Conservation (phyloP, 1,140 invertebrate species). For the Chironomus tepperi region DNA sequence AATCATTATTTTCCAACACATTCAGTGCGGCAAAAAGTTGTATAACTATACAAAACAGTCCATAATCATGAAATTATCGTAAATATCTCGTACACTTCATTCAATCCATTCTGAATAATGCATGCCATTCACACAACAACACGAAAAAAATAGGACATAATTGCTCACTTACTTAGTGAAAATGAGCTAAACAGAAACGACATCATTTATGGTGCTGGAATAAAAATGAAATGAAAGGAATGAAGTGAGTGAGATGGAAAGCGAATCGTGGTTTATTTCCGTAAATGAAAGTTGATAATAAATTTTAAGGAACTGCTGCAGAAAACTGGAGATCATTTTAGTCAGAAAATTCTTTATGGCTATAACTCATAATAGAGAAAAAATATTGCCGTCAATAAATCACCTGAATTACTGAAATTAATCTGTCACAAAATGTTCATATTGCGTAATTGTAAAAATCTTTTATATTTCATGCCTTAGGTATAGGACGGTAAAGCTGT, state of each 20-base stretch:
- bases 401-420: slow-evolving; percentile 20
- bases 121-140: no score
- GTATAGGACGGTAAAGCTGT: background rate
- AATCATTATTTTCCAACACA: no score
- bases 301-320: slow-evolving; percentile 8
- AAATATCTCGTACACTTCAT: no score
- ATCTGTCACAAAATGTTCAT: slow-evolving; percentile 22
- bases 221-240: background rate
- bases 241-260: background rate
- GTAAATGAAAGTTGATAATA: slow-evolving; percentile 10
- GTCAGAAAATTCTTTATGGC: background rate
- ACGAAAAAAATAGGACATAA: no score
- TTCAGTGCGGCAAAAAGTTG: no score
- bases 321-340: background rate
- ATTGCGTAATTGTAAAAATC: slow-evolving; percentile 21
- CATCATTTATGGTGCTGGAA: background rate
- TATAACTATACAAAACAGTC: no score
- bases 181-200: background rate
- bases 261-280: background rate
- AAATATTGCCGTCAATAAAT: slow-evolving; percentile 19
- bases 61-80: no score
- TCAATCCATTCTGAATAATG: no score
- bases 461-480: background rate
- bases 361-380: background rate
- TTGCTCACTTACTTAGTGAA: no score